phyloP scores from a whole-genome alignment of 2,888 invertebrate genomes.

The Drosophila seclusa region DNA sequence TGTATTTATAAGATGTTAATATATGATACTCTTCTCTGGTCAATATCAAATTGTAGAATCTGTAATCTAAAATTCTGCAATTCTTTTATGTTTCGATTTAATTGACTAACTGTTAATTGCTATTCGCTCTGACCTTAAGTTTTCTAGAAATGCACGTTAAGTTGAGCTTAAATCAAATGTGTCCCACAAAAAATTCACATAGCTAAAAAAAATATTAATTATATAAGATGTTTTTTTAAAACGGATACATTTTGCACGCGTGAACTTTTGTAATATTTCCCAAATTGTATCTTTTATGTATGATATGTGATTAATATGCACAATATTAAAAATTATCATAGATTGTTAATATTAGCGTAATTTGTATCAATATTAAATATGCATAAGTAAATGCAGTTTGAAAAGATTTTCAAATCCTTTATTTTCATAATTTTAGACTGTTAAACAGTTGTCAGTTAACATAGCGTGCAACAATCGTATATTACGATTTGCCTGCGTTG shows the following conservation, averaged over 20 bases:
- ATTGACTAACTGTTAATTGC: constrained; percentile 2
- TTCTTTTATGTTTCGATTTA: constrained; percentile 7
- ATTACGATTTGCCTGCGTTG: background rate
- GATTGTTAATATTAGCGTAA: constrained; percentile 13
- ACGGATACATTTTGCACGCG: background rate
- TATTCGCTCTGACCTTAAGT: background rate
- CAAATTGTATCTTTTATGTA: background rate
- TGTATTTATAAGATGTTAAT: constrained; percentile 9
- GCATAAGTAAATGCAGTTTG: background rate
- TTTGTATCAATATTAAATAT: constrained; percentile 13
- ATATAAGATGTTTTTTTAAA: constrained; percentile 1
- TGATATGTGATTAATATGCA: constrained; percentile 14
- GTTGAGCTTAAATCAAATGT: constrained; percentile 9
- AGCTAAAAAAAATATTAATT: background rate
- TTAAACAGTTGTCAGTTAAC: background rate
- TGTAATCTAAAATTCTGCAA: constrained; percentile 1
- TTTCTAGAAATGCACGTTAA: background rate
- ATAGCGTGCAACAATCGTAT: background rate
- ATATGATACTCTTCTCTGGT: constrained; percentile 31
- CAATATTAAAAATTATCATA: constrained; percentile 3
- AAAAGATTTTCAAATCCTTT: background rate
- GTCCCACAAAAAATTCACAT: background rate
- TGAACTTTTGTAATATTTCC: background rate
- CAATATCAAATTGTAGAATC: constrained; percentile 10
- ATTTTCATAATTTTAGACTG: background rate